Evolutionary conservation across 2,113 vertebrate genomes (phyloP).

Genomic region (Sander lucioperca): DNA sequence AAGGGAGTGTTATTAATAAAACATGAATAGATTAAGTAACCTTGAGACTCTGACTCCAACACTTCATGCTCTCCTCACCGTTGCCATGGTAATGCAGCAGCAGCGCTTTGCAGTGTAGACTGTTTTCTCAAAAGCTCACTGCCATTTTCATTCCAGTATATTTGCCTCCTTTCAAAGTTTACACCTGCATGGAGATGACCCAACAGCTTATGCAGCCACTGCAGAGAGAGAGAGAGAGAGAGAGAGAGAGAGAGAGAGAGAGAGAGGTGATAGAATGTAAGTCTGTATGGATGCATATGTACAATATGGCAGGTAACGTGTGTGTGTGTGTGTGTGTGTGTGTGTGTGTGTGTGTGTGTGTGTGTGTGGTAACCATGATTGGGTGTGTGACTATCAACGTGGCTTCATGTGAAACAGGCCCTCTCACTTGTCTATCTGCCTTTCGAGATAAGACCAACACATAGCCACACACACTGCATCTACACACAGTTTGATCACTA

Average conservation of each 20-base stretch:
- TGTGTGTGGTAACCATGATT: conserved; percentile 49
- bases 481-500: conserved; percentile 13
- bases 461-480: background rate
- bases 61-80: conserved; percentile 59
- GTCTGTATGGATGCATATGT: conserved; percentile 3
- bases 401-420: conserved; percentile 37
- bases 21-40: conserved; percentile 81
- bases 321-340: background rate
- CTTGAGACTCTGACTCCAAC: conserved; percentile 75
- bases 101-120: conserved; percentile 59
- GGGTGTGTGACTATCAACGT: conserved; percentile 36
- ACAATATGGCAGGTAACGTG: conserved; percentile 11
- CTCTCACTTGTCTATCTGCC: conserved; percentile 43
- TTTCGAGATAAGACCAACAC: conserved; percentile 47
- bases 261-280: background rate
- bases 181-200: conserved; percentile 54
- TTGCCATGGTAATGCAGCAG: conserved; percentile 78
- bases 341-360: background rate
- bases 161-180: conserved; percentile 64
- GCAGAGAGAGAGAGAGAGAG: conserved; percentile 8
- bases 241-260: background rate
- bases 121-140: conserved; percentile 54
- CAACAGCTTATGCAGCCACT: conserved; percentile 25
- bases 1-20: conserved; percentile 75
- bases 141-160: conserved; percentile 64